Percentiles rank a stretch among this genome's conserved stretches.
Conservation (phyloP, 2,797 vertebrate species). For the Lagorchestes hirsutus region DNA sequence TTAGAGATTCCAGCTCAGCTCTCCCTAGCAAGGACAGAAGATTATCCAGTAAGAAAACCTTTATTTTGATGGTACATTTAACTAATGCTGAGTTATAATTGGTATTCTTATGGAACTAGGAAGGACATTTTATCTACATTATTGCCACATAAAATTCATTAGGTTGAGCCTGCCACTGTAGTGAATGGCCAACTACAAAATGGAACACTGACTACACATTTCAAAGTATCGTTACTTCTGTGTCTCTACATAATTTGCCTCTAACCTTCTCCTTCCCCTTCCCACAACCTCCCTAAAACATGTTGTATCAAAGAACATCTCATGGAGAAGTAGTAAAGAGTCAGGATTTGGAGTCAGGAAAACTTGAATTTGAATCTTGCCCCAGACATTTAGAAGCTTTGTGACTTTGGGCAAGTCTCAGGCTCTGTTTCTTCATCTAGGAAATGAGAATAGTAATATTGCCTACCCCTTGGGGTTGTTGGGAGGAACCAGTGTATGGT, state of each 20-base stretch:
- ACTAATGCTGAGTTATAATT: neutral
- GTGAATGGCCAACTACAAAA: accelerated
- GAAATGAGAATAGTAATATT: neutral
- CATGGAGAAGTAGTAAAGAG: neutral
- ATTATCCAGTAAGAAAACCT: neutral
- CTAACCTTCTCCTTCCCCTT: neutral
- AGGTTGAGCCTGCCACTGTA: accelerated
- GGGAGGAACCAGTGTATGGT: neutral
- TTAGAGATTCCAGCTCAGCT: neutral
- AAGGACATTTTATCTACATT: neutral
- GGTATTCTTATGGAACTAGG: neutral
- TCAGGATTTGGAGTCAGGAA: neutral
- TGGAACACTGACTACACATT: neutral
- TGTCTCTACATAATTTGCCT: neutral
- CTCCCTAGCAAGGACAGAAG: neutral
- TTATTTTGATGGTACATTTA: neutral
- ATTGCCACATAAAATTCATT: accelerated
- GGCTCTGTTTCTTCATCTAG: neutral
- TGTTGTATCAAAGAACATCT: neutral
- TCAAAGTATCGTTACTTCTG: neutral
- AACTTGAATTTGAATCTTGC: neutral
- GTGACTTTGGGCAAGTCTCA: neutral
- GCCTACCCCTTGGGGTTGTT: neutral
- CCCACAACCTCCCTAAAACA: accelerated
- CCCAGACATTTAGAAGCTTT: neutral